Base-by-base conservation (phyloP, 2,888 invertebrate species). In the Lingula anatina region DNA sequence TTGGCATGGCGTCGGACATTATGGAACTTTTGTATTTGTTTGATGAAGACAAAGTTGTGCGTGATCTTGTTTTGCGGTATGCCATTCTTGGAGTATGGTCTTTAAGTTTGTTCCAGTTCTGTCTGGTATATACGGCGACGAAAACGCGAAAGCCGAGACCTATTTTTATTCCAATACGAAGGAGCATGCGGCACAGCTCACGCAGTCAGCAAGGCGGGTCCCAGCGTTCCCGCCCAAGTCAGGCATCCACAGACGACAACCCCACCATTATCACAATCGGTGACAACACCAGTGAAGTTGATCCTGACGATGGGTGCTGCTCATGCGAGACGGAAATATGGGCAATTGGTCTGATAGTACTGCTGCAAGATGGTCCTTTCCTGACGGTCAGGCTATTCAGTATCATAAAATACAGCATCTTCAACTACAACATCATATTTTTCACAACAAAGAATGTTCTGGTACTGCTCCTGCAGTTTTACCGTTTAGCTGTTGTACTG, bases 351-450 rank as follows among this genome's bases (percentile, higher is more conserved):
- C 64, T 78, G 31, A 75, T 78, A 2, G 68, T 79, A 41, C 46
- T 70, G 23, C 63, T 80, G 31, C 80, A 79, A 57, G 80, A 80
- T 54, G 71, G 78, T 9, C 80, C 80, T 0, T 80, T 79, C 61
- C 61, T 80, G 5, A 50, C 53, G 3, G 49, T 74, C 5, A 59
- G 75, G 4, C 52, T 71, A 15, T 64, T 64, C 53, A 59, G 68
- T 15, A 55, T 74, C 37, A 49, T 68, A 43, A 51, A 51, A 5
- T 64, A 65, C 51, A 55, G 61, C 39, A 60, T 71, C 5, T 49
- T 68, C 50, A 66, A 62, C 26, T 72, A 75, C 55, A 64, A 66
- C 38, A 69, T 71, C 49, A 55, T 74, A 23, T 76, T 75, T 58
- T 75, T 71, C 59, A 68, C 66, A 25, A 55, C 59, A 44, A 71